Conservation (phyloP, 2,797 vertebrate genomes). For the Hirundo rustica region DNA sequence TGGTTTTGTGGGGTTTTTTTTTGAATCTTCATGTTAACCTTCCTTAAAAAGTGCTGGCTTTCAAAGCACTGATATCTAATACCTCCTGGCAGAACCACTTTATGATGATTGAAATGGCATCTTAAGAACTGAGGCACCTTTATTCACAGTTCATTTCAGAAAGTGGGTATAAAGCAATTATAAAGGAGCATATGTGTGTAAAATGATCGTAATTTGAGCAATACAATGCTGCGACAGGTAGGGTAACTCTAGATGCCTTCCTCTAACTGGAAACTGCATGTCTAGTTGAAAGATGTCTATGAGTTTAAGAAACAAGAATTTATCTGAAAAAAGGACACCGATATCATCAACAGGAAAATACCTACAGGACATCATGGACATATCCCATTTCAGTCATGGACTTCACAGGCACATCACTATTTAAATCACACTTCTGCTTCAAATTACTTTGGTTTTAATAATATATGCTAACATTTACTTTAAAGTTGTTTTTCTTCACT, state of each 20-base stretch:
- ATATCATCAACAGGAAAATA: not conserved
- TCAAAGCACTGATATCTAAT: conserved; percentile 8
- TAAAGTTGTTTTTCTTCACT: not conserved
- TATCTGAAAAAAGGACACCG: not conserved
- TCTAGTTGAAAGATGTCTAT: not conserved
- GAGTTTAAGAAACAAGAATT: not conserved
- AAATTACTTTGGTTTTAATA: not conserved
- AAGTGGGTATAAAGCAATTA: not conserved
- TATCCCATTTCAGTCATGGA: not conserved
- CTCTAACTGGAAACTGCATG: not conserved
- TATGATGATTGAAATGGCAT: not conserved
- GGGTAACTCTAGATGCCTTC: not conserved
- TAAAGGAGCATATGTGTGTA: not conserved
- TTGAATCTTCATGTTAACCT: not conserved
- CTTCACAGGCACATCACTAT: not conserved
- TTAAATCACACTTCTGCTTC: not conserved
- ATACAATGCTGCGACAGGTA: not conserved
- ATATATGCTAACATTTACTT: not conserved
- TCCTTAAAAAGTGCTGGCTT: conserved; percentile 2
- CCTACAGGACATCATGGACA: not conserved
- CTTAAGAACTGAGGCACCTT: conserved; percentile 5
- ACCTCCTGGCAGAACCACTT: not conserved
- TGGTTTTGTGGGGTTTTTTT: not conserved
- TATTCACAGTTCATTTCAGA: conserved; percentile 1
- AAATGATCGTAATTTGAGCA: not conserved